Conservation (phyloP, 1,140 invertebrate genomes). For the Nasonia giraulti region DNA sequence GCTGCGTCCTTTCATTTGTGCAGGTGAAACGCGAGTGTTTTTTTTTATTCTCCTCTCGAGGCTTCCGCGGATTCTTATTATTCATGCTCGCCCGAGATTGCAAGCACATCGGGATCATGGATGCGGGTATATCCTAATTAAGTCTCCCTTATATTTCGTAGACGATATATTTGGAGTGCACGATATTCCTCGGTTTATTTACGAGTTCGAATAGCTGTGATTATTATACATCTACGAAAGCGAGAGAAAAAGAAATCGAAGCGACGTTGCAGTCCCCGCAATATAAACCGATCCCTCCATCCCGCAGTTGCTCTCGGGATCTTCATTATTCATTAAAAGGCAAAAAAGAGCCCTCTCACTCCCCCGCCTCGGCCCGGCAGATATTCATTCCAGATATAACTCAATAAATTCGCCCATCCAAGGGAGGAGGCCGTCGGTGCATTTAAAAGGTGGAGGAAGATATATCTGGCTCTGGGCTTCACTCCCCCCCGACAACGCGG, state of each 20-base stretch:
- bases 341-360: not conserved
- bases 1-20: constrained; percentile 39
- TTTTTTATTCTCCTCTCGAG: constrained; percentile 7
- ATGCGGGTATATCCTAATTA: constrained; percentile 9
- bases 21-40: constrained; percentile 36
- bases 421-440: not conserved
- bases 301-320: not conserved
- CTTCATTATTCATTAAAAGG: constrained; percentile 46
- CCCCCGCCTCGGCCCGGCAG: not conserved
- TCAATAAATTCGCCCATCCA: constrained; percentile 42
- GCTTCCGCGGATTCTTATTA: not conserved
- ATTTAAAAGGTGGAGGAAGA: constrained; percentile 51
- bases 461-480: constrained; percentile 25
- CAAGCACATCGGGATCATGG: not conserved
- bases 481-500: too few relatives aligned
- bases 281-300: not conserved
- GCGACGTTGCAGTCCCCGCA: not conserved
- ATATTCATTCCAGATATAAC: constrained; percentile 53
- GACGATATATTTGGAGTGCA: too few relatives aligned
- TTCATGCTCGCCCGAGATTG: constrained; percentile 31
- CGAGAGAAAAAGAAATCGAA: not conserved
- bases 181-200: too few relatives aligned
- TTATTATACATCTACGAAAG: not conserved
- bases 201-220: not conserved
- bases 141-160: not conserved